These are phyloP conservation scores for Athene noctua DNA, from an alignment of 2,113 vertebrate genomes.

Conservation along the genomic window DNA sequence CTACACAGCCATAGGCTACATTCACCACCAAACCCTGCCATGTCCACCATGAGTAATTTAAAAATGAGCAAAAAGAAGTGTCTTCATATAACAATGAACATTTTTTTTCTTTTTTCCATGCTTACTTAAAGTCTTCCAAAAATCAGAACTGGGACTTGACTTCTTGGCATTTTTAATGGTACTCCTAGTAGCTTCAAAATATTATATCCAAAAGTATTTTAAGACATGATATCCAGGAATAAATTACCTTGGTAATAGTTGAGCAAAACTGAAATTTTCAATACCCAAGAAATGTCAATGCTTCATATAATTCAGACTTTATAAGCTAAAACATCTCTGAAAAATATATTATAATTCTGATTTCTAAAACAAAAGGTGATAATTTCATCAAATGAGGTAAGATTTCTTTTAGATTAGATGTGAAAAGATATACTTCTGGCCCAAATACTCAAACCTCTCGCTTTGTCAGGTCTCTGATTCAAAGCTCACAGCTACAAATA, in stretches of 20 bases:
- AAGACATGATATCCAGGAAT: not conserved
- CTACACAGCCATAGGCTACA: rapidly evolving
- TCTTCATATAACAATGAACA: not conserved
- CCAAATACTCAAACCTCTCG: not conserved
- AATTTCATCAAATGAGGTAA: not conserved
- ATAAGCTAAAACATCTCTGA: not conserved
- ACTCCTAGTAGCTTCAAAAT: not conserved
- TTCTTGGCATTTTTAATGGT: not conserved
- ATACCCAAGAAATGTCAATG: not conserved
- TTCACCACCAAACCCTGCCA: not conserved
- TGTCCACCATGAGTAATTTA: not conserved
- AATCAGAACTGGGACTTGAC: not conserved
- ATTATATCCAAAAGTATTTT: not conserved
- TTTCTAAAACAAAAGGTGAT: not conserved
- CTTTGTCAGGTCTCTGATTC: not conserved
- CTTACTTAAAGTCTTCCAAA: not conserved
- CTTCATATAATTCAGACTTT: not conserved
- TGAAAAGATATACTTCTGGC: not conserved
- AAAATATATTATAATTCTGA: not conserved
- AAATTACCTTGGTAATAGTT: not conserved
- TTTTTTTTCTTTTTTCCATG: not conserved
- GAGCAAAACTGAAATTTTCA: not conserved
- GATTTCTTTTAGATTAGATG: not conserved
- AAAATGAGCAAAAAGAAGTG: not conserved
- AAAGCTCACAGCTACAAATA: not conserved